Conservation (phyloP, 2,113 vertebrate genomes). For the Apodemus speciosus region DNA sequence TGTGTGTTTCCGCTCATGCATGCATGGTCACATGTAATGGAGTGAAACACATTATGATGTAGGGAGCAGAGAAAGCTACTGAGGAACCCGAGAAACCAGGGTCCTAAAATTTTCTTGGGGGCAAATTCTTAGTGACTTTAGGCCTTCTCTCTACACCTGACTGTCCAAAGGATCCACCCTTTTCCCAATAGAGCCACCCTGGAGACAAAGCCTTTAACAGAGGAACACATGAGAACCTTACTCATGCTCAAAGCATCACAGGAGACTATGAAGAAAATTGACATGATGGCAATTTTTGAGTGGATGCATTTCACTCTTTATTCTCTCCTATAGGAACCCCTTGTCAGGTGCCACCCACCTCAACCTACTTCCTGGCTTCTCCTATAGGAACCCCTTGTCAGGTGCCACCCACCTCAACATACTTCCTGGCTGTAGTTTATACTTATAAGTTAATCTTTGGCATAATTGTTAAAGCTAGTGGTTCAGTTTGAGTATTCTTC, state of each 20-base stretch:
- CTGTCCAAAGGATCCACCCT: neutral
- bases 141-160: neutral
- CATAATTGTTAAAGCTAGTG: conserved; percentile 29
- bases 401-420: no score
- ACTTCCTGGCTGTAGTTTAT: neutral
- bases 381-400: no score
- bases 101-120: neutral
- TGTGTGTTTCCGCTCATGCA: neutral
- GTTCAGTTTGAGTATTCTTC: neutral
- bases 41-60: neutral
- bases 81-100: neutral
- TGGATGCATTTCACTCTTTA: neutral
- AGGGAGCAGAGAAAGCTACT: neutral
- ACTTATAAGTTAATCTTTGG: conserved; percentile 9
- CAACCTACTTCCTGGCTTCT: neutral
- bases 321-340: neutral
- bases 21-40: neutral
- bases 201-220: neutral
- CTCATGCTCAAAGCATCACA: neutral
- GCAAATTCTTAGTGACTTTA: neutral
- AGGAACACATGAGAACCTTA: neutral
- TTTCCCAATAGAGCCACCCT: neutral
- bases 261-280: conserved; percentile 9
- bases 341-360: neutral
- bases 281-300: neutral